Evolutionary conservation across 2,888 invertebrate genomes (phyloP), one percentile per base, ranked within the genome.

Genomic region (Keiferia lycopersicella): DNA sequence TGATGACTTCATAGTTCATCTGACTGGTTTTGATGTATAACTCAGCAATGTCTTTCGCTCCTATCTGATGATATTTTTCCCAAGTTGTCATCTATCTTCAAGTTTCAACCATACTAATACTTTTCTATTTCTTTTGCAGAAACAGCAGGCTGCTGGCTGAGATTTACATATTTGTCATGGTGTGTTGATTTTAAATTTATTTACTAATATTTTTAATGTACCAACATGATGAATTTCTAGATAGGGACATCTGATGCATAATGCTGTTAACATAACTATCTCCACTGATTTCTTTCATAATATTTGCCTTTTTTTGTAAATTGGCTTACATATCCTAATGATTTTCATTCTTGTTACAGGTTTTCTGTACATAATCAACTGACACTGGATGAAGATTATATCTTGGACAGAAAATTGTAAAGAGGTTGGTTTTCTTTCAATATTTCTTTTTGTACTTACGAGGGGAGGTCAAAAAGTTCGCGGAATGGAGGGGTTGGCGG

Each of bases 161-260:
- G 6, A 41, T 41, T 14, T 14, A 8, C 34, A 34, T 41, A 14
- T 41, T 14, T 41, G 14, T 8, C n/a, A 41, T 41, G 22, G 51
- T 51, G 22, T 22, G 51, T 22, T 20, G 7, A 7, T 38, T 14
- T 38, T 38, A 57, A 0, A 7, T 39, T 0, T 59, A 30, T 2
- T 26, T 10, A 41, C 0, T 22, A 1, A n/a, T 26, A 30, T 51
- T 18, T 51, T 48, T 56, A 22, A 2, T 39, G 39, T 39, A 20
- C 18, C 22, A 14, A 68, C 63, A 79, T 88, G 87, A 88, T 88
- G 88, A 88, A 66, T 77, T 72, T 70, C 71, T 70, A 79, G 87
- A 87, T 88, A 87, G 87, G 88, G 88, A 88, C 88, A 88, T 88
- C 87, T 85, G 80, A 88, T 63, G 68, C 63, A 82, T 83, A 76